Evolutionary conservation across 2,797 vertebrate genomes (phyloP).

Genomic region (Betta splendens): DNA sequence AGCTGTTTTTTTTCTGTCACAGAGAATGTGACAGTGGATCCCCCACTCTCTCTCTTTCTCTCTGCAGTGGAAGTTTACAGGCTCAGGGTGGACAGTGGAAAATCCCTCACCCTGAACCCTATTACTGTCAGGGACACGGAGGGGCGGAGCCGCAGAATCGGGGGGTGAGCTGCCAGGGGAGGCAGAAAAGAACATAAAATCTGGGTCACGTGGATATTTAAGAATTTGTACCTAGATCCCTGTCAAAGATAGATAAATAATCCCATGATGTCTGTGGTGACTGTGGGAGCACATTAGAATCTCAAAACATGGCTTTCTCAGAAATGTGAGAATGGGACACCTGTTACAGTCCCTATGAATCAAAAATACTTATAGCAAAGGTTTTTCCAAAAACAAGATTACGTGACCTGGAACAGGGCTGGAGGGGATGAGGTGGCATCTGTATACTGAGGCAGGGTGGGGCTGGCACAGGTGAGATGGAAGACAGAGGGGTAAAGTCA

Average conservation of each 20-base stretch:
- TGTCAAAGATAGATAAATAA: neutral
- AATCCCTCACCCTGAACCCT: slow-evolving; percentile 64
- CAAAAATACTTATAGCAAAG: no score
- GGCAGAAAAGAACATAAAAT: slow-evolving; percentile 12
- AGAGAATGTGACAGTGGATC: slow-evolving; percentile 41
- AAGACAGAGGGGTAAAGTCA: no score
- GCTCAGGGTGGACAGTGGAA: slow-evolving; percentile 70
- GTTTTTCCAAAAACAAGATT: no score
- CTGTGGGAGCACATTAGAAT: neutral
- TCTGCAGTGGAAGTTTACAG: slow-evolving; percentile 76
- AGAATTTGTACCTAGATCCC: neutral
- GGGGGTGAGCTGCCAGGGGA: neutral
- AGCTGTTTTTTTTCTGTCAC: slow-evolving; percentile 23
- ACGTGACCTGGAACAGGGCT: no score
- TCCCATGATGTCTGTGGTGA: neutral
- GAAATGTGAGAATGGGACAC: no score
- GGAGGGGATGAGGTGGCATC: no score
- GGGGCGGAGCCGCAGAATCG: slow-evolving; percentile 32
- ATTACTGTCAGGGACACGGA: slow-evolving; percentile 29
- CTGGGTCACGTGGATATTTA: neutral
- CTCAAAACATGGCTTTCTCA: no score
- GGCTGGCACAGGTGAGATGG: no score
- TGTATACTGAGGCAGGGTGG: no score
- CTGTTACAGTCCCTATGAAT: no score
- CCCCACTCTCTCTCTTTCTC: slow-evolving; percentile 35